Percentiles rank a stretch among this genome's conserved stretches.
Evolutionary conservation across 2,888 invertebrate genomes (phyloP).

Genomic region (Caenorhabditis sp.): DNA sequence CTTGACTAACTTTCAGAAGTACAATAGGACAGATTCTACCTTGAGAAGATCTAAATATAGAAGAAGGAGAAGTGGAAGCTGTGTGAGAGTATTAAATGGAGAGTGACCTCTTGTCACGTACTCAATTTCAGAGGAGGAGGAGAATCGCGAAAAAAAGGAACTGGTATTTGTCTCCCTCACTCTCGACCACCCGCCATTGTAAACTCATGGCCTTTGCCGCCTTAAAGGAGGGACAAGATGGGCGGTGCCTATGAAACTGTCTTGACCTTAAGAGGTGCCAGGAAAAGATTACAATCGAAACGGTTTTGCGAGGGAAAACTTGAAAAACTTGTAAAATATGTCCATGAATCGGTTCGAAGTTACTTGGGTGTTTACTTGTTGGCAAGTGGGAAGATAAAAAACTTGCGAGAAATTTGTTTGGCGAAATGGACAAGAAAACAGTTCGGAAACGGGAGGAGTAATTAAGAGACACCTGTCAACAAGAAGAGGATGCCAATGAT

Average conservation of each 20-base stretch:
- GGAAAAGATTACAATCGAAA: slow-evolving; percentile 30
- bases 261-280: slow-evolving; percentile 45
- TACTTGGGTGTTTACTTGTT: slow-evolving; percentile 25
- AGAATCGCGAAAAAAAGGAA: slow-evolving; percentile 14
- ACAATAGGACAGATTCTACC: not conserved
- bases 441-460: not conserved
- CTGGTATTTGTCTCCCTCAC: slow-evolving; percentile 31
- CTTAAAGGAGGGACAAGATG: slow-evolving; percentile 6
- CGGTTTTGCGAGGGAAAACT: slow-evolving; percentile 34
- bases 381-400: slow-evolving; percentile 11
- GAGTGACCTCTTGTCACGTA: slow-evolving; percentile 61
- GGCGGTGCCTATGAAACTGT: slow-evolving; percentile 25
- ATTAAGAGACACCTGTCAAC: slow-evolving; percentile 9
- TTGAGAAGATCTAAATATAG: not conserved
- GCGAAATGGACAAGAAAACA: slow-evolving; percentile 25
- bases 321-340: slow-evolving; percentile 16
- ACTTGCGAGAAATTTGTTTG: slow-evolving; percentile 11
- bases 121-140: slow-evolving; percentile 57
- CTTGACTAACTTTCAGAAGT: not conserved
- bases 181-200: slow-evolving; percentile 45
- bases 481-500: slow-evolving; percentile 6
- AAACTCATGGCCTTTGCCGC: slow-evolving; percentile 44
- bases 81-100: slow-evolving; percentile 7
- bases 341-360: not conserved
- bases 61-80: slow-evolving; percentile 13